Percentiles rank a stretch among this genome's conserved stretches.
Conservation (phyloP, 2,113 vertebrate species). For the Psittacula cyanocephala region DNA sequence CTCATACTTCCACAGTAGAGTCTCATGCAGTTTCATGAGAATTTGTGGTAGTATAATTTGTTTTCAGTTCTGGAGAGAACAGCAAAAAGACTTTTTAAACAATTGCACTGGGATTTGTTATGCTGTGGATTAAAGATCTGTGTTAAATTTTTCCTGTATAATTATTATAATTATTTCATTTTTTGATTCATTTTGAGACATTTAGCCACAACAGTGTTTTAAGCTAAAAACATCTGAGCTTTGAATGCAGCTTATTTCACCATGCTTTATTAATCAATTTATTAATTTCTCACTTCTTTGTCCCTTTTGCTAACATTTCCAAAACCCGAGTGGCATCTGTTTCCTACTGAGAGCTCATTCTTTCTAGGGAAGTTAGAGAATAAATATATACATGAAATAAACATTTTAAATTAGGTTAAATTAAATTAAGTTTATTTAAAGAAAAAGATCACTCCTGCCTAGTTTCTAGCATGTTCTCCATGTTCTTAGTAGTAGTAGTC, state of each 20-base stretch:
- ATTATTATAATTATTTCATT: not conserved
- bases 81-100: not conserved
- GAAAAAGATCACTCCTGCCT: not conserved
- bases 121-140: not conserved
- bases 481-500: not conserved
- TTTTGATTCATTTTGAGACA: not conserved
- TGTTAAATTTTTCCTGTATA: not conserved
- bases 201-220: not conserved
- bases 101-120: not conserved
- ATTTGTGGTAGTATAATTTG: not conserved
- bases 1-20: not conserved
- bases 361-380: not conserved
- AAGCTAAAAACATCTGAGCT: not conserved
- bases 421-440: not conserved
- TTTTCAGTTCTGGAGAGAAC: not conserved
- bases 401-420: not conserved
- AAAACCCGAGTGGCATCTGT: not conserved
- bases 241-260: not conserved
- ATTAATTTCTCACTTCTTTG: not conserved
- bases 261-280: not conserved
- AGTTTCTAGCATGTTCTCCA: not conserved
- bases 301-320: not conserved
- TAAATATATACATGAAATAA: not conserved
- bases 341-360: not conserved
- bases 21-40: not conserved